phyloP scores from a whole-genome alignment of 2,888 invertebrate species.

The Heliconius ismenius region DNA sequence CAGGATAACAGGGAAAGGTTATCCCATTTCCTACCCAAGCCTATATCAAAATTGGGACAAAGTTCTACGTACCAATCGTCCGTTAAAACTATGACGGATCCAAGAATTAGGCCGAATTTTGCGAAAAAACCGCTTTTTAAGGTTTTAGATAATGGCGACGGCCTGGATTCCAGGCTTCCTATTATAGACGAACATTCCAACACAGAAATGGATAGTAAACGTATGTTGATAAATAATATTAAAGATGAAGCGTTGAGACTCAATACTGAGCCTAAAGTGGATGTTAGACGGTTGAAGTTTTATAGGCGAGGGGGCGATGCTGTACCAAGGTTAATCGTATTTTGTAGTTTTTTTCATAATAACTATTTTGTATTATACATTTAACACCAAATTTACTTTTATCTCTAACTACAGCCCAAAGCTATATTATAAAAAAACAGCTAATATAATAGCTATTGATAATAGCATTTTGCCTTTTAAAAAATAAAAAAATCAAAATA shows the following conservation, averaged over 20 bases:
- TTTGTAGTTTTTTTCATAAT: background rate
- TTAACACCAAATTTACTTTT: too few relatives aligned
- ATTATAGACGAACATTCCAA: constrained; percentile 74
- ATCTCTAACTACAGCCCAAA: too few relatives aligned
- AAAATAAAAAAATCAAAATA: too few relatives aligned
- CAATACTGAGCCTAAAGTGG: constrained; percentile 58
- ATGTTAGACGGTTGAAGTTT: constrained; percentile 59
- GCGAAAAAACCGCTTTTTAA: constrained; percentile 53
- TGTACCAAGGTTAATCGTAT: constrained; percentile 57
- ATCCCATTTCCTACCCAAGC: constrained; percentile 17
- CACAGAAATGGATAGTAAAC: constrained; percentile 51
- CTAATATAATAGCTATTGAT: too few relatives aligned
- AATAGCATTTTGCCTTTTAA: too few relatives aligned
- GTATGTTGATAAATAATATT: constrained; percentile 50
- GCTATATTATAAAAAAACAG: too few relatives aligned
- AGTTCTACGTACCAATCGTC: background rate
- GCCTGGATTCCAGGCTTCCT: constrained; percentile 62
- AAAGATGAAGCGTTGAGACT: constrained; percentile 52
- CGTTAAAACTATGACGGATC: constrained; percentile 27
- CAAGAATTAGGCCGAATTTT: constrained; percentile 41
- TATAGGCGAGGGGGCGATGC: constrained; percentile 68
- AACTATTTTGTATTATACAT: too few relatives aligned
- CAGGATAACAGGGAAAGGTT: background rate
- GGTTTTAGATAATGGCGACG: constrained; percentile 66
- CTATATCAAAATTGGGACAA: constrained; percentile 5